phyloP scores from a whole-genome alignment of 2,888 invertebrate species.

The Pteria penguin region DNA sequence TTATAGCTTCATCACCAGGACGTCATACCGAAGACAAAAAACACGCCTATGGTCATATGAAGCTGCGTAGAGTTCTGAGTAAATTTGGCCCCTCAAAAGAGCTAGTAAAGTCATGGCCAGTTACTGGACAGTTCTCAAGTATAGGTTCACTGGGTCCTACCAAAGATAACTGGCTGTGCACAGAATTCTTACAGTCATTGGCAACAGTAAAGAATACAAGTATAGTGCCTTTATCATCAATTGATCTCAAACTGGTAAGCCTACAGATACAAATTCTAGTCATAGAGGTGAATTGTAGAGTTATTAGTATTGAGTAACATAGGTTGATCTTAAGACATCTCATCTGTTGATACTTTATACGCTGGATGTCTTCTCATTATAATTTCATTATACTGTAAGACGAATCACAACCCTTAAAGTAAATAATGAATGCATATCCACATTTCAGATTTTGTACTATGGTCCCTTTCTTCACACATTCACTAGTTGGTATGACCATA shows the following conservation, averaged over 20 bases:
- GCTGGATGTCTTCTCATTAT: no score
- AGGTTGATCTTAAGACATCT: no score
- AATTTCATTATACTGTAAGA: no score
- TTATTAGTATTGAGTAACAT: no score
- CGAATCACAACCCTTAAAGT: no score
- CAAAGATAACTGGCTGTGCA: slow-evolving; percentile 86
- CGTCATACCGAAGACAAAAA: slow-evolving; percentile 84
- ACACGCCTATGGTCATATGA: slow-evolving; percentile 84
- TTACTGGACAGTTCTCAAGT: slow-evolving; percentile 94
- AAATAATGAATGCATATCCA: no score
- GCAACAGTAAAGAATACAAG: slow-evolving; percentile 56
- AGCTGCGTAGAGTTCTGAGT: slow-evolving; percentile 83
- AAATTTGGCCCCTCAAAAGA: slow-evolving; percentile 84
- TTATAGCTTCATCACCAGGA: slow-evolving; percentile 92
- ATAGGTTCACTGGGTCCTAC: slow-evolving; percentile 90
- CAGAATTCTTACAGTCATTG: slow-evolving; percentile 86
- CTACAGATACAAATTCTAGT: neutral
- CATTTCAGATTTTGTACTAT: no score
- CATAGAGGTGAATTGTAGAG: neutral
- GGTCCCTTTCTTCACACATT: no score
- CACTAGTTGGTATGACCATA: no score
- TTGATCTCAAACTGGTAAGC: slow-evolving; percentile 70
- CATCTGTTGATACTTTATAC: no score
- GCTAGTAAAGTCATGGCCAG: slow-evolving; percentile 84
- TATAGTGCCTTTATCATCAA: slow-evolving; percentile 37